phyloP scores from a whole-genome alignment of 2,113 vertebrate species.

The Bothrops jararaca region DNA sequence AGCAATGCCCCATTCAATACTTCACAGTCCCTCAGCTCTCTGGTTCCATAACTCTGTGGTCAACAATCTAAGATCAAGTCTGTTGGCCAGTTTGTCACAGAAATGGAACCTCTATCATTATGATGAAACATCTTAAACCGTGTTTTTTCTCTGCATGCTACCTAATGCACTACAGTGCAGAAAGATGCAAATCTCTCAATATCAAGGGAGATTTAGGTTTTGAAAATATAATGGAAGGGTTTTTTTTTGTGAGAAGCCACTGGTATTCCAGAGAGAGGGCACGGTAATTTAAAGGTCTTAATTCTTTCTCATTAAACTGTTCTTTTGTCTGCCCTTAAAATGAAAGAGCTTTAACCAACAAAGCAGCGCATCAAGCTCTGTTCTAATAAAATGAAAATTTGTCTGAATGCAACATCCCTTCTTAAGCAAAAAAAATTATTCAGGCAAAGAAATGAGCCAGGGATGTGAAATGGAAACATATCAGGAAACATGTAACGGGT shows the following conservation, averaged over 20 bases:
- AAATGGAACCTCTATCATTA: neutral
- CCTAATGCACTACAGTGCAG: neutral
- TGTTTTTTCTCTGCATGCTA: neutral
- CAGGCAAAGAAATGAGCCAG: neutral
- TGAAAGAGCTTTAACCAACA: neutral
- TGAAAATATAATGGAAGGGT: neutral
- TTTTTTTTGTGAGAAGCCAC: neutral
- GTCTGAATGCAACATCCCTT: constrained; percentile 43
- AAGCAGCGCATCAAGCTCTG: neutral
- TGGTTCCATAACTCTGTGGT: neutral
- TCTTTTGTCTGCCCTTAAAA: neutral
- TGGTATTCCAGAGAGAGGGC: neutral
- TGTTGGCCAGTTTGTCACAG: neutral
- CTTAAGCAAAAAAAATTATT: constrained; percentile 29
- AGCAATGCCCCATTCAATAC: neutral
- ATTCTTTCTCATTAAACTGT: neutral
- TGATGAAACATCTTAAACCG: neutral
- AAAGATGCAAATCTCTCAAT: neutral
- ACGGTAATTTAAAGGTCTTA: neutral
- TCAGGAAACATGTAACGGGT: neutral
- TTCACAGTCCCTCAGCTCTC: neutral
- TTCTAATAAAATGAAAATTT: neutral
- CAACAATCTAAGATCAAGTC: neutral
- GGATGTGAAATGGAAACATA: neutral
- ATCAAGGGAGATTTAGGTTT: neutral